Conservation (phyloP, 2,797 vertebrate species). For the Chelonia mydas region DNA sequence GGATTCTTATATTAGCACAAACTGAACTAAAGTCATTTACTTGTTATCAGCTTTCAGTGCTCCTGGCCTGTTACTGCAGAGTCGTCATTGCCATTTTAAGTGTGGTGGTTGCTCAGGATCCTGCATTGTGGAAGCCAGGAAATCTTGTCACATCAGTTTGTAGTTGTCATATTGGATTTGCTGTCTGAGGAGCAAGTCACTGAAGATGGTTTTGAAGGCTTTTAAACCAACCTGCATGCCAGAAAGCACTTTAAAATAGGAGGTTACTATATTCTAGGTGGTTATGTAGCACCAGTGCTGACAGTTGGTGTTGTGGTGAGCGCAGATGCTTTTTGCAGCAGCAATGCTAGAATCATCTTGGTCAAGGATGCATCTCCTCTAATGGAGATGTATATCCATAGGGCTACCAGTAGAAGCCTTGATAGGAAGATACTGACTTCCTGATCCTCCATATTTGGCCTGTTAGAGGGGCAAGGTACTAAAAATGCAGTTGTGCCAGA, state of each 20-base stretch:
- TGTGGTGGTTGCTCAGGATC: background rate
- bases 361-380: background rate
- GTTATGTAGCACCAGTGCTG: background rate
- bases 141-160: background rate
- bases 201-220: background rate
- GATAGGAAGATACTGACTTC: background rate
- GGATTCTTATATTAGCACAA: background rate
- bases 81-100: background rate
- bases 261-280: background rate
- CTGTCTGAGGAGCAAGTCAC: background rate
- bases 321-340: background rate
- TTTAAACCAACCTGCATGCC: background rate
- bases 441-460: background rate
- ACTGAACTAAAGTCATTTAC: background rate
- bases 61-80: background rate
- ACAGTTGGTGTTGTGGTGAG: background rate
- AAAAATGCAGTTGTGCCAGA: background rate
- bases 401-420: background rate
- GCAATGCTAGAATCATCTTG: background rate
- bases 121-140: background rate
- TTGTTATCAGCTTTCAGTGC: background rate
- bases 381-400: background rate
- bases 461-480: background rate
- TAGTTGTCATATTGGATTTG: background rate
- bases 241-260: background rate